A percentile compares a stretch with the other conserved stretches of the same genome.
These are phyloP conservation scores for Sphenodon punctatus DNA, from an alignment of 2,797 vertebrate genomes.

Conservation along the genomic window DNA sequence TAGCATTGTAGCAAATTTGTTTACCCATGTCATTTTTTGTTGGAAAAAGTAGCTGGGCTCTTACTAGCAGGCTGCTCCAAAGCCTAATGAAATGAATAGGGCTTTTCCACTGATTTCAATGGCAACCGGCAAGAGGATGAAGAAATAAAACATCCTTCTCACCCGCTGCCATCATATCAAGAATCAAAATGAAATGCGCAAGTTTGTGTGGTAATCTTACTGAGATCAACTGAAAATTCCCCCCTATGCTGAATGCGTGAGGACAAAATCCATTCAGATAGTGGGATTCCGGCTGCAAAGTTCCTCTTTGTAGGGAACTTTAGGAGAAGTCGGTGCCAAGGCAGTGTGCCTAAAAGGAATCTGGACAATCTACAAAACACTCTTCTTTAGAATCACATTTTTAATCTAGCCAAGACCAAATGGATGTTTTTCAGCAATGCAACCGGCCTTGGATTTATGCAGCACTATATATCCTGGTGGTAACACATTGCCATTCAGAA, in stretches of 20 bases:
- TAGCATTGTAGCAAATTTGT: too few relatives aligned
- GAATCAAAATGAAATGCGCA: constrained; percentile 39
- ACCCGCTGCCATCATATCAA: background rate
- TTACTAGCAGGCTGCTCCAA: constrained; percentile 13
- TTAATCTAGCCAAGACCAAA: constrained; percentile 22
- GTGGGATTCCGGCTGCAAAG: constrained; percentile 24
- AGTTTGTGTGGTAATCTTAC: constrained; percentile 20
- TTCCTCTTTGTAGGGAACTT: constrained; percentile 29
- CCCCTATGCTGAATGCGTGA: constrained; percentile 27
- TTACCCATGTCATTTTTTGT: too few relatives aligned
- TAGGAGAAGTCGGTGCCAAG: constrained; percentile 33
- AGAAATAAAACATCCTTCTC: background rate
- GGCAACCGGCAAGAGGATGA: background rate
- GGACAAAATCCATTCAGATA: constrained; percentile 43
- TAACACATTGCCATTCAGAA: constrained; percentile 21
- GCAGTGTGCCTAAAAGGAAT: background rate
- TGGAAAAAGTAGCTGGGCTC: constrained; percentile 1
- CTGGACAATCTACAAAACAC: constrained; percentile 29
- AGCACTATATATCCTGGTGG: background rate
- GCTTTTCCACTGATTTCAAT: background rate
- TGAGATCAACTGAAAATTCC: constrained; percentile 47
- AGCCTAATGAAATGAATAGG: background rate
- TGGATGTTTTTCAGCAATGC: constrained; percentile 4
- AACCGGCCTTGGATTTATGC: constrained; percentile 2
- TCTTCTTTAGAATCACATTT: constrained; percentile 39